A percentile compares a stretch with the other conserved stretches of the same genome.
These are phyloP conservation scores for Thysanoteuthis rhombus DNA, from an alignment of 2,888 invertebrate species.

Conservation along the genomic window DNA sequence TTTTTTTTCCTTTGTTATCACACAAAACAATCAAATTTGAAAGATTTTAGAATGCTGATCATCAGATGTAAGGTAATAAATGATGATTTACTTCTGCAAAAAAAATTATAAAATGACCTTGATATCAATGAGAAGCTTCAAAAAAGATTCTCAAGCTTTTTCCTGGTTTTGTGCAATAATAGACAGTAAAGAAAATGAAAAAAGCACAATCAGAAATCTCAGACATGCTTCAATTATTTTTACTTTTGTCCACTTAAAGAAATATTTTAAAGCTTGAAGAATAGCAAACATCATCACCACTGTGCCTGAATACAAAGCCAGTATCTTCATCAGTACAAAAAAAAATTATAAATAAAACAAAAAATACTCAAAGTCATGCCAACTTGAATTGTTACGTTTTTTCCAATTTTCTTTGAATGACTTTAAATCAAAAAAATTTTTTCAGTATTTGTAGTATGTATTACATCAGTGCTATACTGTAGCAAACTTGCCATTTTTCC, in stretches of 20 bases:
- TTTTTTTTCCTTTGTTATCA: no score
- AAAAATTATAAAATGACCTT: no score
- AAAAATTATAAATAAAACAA: neutral
- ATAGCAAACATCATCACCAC: neutral
- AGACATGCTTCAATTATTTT: neutral
- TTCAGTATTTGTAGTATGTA: neutral
- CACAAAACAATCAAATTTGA: no score
- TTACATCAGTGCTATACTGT: no score
- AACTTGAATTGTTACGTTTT: neutral
- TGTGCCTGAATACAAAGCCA: conserved; percentile 12
- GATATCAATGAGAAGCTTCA: no score
- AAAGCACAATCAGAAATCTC: neutral
- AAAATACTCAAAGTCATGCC: neutral
- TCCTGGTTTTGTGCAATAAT: neutral
- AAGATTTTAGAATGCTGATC: no score
- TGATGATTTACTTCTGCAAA: no score
- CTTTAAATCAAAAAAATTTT: neutral
- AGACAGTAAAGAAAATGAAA: neutral
- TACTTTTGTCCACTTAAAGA: neutral
- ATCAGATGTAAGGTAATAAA: no score
- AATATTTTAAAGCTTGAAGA: neutral
- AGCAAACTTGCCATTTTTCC: no score
- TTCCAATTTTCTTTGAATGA: neutral
- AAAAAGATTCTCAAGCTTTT: neutral
- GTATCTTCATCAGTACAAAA: neutral